phyloP scores from a whole-genome alignment of 2,113 vertebrate genomes.

The Tychaedon coryphoeus region DNA sequence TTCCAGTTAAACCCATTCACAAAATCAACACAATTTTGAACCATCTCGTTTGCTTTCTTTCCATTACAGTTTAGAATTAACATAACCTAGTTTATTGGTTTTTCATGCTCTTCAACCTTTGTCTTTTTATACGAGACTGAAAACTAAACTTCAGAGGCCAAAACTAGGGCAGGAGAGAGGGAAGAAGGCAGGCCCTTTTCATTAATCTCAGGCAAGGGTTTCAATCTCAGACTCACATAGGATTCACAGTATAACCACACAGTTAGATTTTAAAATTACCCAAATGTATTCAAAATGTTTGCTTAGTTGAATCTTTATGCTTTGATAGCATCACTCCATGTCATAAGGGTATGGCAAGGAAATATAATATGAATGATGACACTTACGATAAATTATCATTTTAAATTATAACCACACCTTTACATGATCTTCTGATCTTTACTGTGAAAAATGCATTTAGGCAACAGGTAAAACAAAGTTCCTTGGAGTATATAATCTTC shows the following conservation, averaged over 20 bases:
- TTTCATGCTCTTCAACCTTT: background rate
- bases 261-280: background rate
- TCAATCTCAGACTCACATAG: background rate
- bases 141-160: background rate
- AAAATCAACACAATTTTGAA: conserved; percentile 22
- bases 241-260: background rate
- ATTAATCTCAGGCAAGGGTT: background rate
- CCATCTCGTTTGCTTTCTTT: background rate
- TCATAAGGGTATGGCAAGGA: background rate
- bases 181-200: background rate
- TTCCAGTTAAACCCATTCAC: background rate
- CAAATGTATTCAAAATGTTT: background rate
- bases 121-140: background rate
- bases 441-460: background rate
- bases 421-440: background rate
- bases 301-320: background rate
- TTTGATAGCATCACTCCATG: background rate
- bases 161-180: rapidly evolving
- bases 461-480: background rate
- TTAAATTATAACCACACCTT: background rate
- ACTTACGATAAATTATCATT: background rate
- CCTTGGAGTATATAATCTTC: background rate
- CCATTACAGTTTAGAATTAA: background rate
- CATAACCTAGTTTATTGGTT: background rate
- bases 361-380: background rate